These are phyloP conservation scores for Petrocephalus sullivani DNA, from an alignment of 2,797 vertebrate genomes.

Conservation along the genomic window DNA sequence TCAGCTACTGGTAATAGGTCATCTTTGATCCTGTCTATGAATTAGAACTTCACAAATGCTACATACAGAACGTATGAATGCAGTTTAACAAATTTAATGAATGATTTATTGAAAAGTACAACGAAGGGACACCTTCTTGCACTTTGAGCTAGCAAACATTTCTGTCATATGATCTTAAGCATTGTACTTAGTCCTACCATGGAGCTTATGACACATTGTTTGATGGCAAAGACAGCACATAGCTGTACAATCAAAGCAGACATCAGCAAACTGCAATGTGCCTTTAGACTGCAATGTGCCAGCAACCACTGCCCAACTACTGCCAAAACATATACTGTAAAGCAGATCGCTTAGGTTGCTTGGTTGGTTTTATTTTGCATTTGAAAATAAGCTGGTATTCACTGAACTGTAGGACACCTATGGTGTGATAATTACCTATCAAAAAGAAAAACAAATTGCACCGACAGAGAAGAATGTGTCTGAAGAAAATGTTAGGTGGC, in stretches of 20 bases:
- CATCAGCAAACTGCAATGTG: background rate
- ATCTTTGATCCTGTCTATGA: background rate
- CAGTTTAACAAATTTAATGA: background rate
- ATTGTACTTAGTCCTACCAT: background rate
- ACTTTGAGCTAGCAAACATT: background rate
- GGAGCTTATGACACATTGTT: background rate
- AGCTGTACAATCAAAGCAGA: background rate
- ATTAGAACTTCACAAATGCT: background rate
- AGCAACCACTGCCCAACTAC: background rate
- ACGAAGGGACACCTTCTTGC: background rate
- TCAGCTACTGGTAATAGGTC: background rate
- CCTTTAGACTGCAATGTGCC: background rate
- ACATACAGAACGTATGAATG: background rate
- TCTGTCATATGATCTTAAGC: background rate
- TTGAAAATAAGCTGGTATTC: constrained; percentile 6
- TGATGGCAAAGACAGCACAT: background rate
- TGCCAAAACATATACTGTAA: background rate
- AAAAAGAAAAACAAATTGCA: background rate
- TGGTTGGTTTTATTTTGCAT: background rate
- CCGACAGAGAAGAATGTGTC: background rate
- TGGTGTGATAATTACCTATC: constrained; percentile 17
- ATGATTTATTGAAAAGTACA: background rate
- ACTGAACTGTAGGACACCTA: background rate
- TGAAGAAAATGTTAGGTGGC: background rate
- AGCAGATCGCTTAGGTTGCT: background rate